Conservation (phyloP, 2,888 invertebrate species). For the Caenorhabditis panamensis region DNA sequence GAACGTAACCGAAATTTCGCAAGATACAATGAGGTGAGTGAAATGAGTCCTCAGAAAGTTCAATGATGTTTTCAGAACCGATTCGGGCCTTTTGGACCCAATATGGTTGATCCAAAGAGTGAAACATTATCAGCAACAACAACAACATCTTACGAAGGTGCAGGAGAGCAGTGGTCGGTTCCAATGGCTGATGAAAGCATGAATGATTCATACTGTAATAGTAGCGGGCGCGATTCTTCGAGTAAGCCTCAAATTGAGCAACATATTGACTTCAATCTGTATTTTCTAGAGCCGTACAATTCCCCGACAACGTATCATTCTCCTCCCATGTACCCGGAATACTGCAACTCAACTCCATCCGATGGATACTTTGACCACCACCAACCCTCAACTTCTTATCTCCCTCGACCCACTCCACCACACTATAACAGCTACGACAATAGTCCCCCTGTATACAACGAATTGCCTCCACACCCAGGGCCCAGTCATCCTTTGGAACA, state of each 20-base stretch:
- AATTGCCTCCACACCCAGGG: slow-evolving; percentile 26
- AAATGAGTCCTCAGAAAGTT: neutral
- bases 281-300: slow-evolving; percentile 51
- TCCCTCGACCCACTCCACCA: slow-evolving; percentile 34
- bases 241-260: slow-evolving; percentile 18
- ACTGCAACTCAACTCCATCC: neutral
- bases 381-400: slow-evolving; percentile 22
- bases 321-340: slow-evolving; percentile 33
- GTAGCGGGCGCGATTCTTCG: slow-evolving; percentile 45
- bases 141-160: slow-evolving; percentile 43
- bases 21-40: slow-evolving; percentile 13
- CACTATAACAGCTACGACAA: slow-evolving; percentile 34
- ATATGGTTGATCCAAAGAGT: slow-evolving; percentile 17
- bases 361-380: slow-evolving; percentile 37
- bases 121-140: slow-evolving; percentile 11
- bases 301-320: slow-evolving; percentile 50
- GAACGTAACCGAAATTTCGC: slow-evolving; percentile 21
- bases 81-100: slow-evolving; percentile 34
- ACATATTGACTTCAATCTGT: neutral
- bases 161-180: slow-evolving; percentile 57
- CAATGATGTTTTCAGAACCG: slow-evolving; percentile 17
- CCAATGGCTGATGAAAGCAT: slow-evolving; percentile 40
- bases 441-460: slow-evolving; percentile 43
- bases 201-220: slow-evolving; percentile 42
- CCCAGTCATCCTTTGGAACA: slow-evolving; percentile 13